Evolutionary conservation across 2,113 vertebrate genomes (phyloP).

Genomic region (Muscicapa adusta): DNA sequence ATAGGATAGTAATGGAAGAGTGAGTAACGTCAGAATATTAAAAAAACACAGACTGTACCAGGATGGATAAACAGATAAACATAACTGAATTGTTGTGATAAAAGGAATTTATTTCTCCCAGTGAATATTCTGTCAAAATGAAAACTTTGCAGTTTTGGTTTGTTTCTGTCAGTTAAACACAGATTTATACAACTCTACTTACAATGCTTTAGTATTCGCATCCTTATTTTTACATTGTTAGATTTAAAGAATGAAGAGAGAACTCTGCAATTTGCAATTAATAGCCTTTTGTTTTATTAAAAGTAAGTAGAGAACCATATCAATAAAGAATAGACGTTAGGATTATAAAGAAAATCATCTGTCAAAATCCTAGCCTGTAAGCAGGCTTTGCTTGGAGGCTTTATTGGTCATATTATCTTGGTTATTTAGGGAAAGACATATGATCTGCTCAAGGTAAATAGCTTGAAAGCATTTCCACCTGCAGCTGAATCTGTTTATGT

Average conservation of each 20-base stretch:
- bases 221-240: not conserved
- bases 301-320: not conserved
- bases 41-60: not conserved
- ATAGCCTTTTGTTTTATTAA: constrained; percentile 35
- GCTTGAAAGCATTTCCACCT: constrained; percentile 61
- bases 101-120: constrained; percentile 1
- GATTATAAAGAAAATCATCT: not conserved
- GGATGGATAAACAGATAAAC: not conserved
- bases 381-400: not conserved
- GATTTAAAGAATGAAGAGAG: not conserved
- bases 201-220: not conserved
- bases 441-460: constrained; percentile 52
- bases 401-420: constrained; percentile 18
- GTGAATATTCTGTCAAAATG: not conserved
- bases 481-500: constrained; percentile 36
- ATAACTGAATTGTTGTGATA: not conserved
- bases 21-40: not conserved
- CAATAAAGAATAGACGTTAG: constrained; percentile 30
- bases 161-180: constrained; percentile 6
- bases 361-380: constrained; percentile 15
- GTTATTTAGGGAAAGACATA: constrained; percentile 36
- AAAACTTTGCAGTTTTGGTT: not conserved
- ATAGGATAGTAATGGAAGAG: not conserved
- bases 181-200: not conserved
- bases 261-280: constrained; percentile 33